Base-by-base conservation (phyloP, 2,797 vertebrate species). In the Hypotaenidia okinawae region DNA sequence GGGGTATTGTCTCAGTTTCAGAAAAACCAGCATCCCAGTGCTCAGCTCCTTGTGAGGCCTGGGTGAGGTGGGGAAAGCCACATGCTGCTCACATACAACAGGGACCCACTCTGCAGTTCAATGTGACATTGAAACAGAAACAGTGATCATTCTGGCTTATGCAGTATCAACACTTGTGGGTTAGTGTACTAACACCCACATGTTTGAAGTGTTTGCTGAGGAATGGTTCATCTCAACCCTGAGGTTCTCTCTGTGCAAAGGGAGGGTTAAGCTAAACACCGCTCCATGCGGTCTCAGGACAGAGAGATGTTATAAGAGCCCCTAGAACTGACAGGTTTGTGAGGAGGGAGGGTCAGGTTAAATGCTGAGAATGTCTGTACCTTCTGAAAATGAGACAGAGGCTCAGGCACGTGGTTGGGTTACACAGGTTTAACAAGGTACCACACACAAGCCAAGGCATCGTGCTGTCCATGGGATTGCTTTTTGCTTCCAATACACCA, bases 11-110 rank as follows among this genome's bases (percentile, higher is more conserved):
- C 91, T 90, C 77, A 84, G 43, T 15, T 83, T n/a, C 85, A 92
- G 88, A 69, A 64, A 47, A 85, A 84, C 8, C 90, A 94, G 96
- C 83, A 87, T 68, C 90, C 78, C 84, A 28, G 82, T 57, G 85
- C 23, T 11, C n/a, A 12, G 24, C 32, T 47, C 78, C 27, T 67
- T 2, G 49, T 76, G 87, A 81, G 75, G 93, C 59, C 96, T 43
- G 69, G 43, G 62, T 37, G 94, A 97, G 97, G 97, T 93, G 95
- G 86, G 97, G 91, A 87, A 87, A 97, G 95, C 98, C 98, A 97
- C 97, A 97, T 97, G 97, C 98, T 98, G 98, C 98, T 99, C 98
- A 99, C 98, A 98, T 97, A 98, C 98, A 98, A 97, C 95, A 98
- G 98, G 98, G 98, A 89, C 98, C 98, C 98, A 97, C 97, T 98